A percentile compares a stretch with the other conserved stretches of the same genome.
These are phyloP conservation scores for Odocoileus virginianus DNA, from an alignment of 2,113 vertebrate species.

Conservation along the genomic window DNA sequence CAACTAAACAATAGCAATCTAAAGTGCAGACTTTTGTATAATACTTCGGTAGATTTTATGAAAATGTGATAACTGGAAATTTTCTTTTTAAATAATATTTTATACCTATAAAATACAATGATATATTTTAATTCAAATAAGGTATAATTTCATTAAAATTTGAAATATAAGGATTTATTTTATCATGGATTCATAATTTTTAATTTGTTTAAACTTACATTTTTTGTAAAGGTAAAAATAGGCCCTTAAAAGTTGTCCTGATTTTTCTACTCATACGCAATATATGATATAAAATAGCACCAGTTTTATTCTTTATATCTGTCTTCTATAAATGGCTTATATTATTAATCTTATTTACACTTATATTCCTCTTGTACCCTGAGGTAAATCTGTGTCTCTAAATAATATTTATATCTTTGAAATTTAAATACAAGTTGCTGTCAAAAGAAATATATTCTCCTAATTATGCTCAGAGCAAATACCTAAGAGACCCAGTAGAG, in stretches of 20 bases:
- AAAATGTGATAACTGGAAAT: not conserved
- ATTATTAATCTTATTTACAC: conserved; percentile 45
- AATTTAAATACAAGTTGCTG: conserved; percentile 49
- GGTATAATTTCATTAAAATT: not conserved
- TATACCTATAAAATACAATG: not conserved
- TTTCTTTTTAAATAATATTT: conserved; percentile 33
- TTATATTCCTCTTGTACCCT: conserved; percentile 31
- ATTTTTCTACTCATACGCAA: not conserved
- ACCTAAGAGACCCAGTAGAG: conserved; percentile 36
- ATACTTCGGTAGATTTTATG: not conserved
- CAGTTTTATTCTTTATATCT: conserved; percentile 50
- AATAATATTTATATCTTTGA: conserved; percentile 67
- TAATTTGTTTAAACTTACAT: not conserved
- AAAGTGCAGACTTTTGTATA: not conserved
- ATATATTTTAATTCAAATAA: not conserved
- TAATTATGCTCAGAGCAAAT: conserved; percentile 60
- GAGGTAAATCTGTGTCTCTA: conserved; percentile 54
- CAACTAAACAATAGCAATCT: not conserved
- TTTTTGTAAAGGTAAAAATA: conserved; percentile 1
- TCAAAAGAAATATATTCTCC: conserved; percentile 54
- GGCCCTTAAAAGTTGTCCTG: not conserved
- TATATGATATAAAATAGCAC: conserved; percentile 11
- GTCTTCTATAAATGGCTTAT: conserved; percentile 26
- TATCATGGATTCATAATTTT: not conserved
- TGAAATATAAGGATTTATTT: not conserved